Evolutionary conservation across 2,888 invertebrate genomes (phyloP).

Genomic region (Chrysolina americana): DNA sequence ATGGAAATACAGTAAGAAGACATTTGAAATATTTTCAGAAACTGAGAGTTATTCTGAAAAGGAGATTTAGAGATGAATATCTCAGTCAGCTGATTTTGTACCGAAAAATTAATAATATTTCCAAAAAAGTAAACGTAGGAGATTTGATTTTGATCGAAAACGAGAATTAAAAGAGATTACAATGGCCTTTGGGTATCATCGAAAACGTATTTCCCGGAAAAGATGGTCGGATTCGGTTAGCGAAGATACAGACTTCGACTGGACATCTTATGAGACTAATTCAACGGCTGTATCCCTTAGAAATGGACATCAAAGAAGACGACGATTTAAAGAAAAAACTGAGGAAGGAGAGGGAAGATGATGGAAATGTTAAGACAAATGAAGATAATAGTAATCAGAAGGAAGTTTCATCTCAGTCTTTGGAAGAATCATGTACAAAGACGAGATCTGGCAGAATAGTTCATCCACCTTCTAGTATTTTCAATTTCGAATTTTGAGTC

Average conservation of each 20-base stretch:
- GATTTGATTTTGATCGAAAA: slow-evolving; percentile 3
- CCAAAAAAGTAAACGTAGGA: not conserved
- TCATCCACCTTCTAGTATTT: too few relatives aligned
- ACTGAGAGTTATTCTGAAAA: not conserved
- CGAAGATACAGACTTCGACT: not conserved
- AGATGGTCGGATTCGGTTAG: not conserved
- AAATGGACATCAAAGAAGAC: not conserved
- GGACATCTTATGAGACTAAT: not conserved
- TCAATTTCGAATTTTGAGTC: too few relatives aligned
- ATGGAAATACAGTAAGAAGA: not conserved
- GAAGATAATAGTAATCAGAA: too few relatives aligned
- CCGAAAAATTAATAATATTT: not conserved
- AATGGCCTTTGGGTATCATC: slow-evolving; percentile 4
- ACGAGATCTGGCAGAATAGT: too few relatives aligned
- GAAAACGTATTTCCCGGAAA: not conserved
- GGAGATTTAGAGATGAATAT: slow-evolving; percentile 1
- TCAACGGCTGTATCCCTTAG: not conserved
- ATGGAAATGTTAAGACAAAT: too few relatives aligned
- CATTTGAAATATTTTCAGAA: not conserved
- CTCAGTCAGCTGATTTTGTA: not conserved
- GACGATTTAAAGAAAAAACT: too few relatives aligned
- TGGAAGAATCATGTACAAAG: too few relatives aligned
- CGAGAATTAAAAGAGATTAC: not conserved
- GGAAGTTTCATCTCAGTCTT: too few relatives aligned
- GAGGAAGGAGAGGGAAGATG: too few relatives aligned